Evolutionary conservation across 2,888 invertebrate genomes (phyloP), one percentile per base, ranked within the genome.

Genomic region (Desoria tigrina): DNA sequence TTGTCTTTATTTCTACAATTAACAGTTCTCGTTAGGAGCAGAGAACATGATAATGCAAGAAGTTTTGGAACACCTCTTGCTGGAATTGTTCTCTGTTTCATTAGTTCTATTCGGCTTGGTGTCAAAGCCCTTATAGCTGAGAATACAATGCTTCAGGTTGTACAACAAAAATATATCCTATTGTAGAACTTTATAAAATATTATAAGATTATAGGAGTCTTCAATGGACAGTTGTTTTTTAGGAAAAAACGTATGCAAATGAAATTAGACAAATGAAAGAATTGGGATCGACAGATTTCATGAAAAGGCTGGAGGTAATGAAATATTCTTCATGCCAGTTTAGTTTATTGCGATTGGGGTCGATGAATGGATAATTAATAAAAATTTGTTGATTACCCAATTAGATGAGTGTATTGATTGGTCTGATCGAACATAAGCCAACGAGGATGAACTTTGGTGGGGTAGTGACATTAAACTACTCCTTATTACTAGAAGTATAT

Each of bases 381-480:
- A n/a, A n/a, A n/a, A n/a, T n/a, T n/a, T n/a, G n/a, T 3, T 49
- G 11, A 24, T 60, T 27, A 23, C 4, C n/a, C 18, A 18, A 37
- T 37, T 24, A 67, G 67, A 56, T 67, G 14, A 67, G 60, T 39
- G 26, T 26, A 6, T 45, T 67, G 24, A 57, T 61, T 53, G 61
- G 61, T 18, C 11, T 61, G 16, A 63, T 67, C 1, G 27, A 51
- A 32, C 45, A 28, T 16, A 60, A 63, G n/a, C 67, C 67, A 24
- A 56, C 63, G 1, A 42, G 51, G 18, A 42, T 67, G 27, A 50
- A 60, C 42, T 67, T 67, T 21, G 60, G 63, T 53, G 61, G 63
- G 27, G 39, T 63, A 18, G 7, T 67, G 18, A 61, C 56, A 1
- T 27, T 67, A 1, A 67, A 67, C 53, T 59, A 60, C 18, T 39